phyloP scores from a whole-genome alignment of 2,113 vertebrate species.

The Odontesthes bonariensis region DNA sequence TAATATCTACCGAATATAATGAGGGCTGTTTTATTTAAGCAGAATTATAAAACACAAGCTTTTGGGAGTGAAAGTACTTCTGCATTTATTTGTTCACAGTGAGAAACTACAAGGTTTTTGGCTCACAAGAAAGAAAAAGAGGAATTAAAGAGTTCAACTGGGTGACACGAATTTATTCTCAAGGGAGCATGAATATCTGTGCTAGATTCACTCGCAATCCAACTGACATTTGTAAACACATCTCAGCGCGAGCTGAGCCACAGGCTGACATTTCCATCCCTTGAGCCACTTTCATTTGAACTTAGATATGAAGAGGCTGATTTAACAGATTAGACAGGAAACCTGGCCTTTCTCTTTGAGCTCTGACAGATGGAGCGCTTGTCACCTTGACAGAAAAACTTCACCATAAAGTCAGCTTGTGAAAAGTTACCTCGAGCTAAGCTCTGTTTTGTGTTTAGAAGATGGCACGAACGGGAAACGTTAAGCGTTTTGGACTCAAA shows the following conservation, averaged over 20 bases:
- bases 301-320: too few relatives aligned
- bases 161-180: too few relatives aligned
- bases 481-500: constrained; percentile 3
- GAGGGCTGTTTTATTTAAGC: neutral
- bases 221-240: too few relatives aligned
- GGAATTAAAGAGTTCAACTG: too few relatives aligned
- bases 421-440: constrained; percentile 2
- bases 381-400: constrained; percentile 4
- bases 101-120: too few relatives aligned
- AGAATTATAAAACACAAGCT: neutral
- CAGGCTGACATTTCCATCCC: too few relatives aligned
- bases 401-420: neutral
- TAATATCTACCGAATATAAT: neutral
- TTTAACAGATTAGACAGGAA: too few relatives aligned
- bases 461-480: neutral
- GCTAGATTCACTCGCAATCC: too few relatives aligned
- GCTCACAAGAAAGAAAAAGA: too few relatives aligned
- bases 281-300: too few relatives aligned
- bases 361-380: constrained; percentile 8
- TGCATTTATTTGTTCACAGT: too few relatives aligned
- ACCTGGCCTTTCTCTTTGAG: constrained; percentile 2
- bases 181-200: neutral
- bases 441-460: neutral
- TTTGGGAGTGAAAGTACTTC: neutral
- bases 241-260: too few relatives aligned